Evolutionary conservation across 2,797 vertebrate genomes (phyloP), one percentile per base, ranked within the genome.

Genomic region (Zalophus californianus): DNA sequence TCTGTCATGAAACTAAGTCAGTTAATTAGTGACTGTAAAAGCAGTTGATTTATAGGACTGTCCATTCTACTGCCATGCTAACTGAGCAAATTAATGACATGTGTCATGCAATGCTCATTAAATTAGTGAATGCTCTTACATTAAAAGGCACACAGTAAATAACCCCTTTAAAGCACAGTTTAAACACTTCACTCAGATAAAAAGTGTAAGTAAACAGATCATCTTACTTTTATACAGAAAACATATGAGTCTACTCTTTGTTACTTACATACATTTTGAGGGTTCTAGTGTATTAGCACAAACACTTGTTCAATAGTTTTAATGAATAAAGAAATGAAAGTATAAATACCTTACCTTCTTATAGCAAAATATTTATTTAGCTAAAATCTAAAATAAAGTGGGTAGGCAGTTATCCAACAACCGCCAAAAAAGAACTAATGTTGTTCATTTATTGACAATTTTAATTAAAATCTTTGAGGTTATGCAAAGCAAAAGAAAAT

Each of bases 1-100:
- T 96, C 44, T 60, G 13, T n/a, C 27, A 92, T 80, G 54, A 75
- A 92, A 96, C 21, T 35, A 48, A 77, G 58, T 86, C 56, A 94
- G 27, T 78, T 73, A 72, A 50, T 58, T 56, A 93, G 73, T 66
- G 60, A 79, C 82, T 79, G 0, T 78, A 56, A 92, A 60, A 73
- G 50, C 79, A 54, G 18, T 1, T 97, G 64, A 95, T 90, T 78
- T 89, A 82, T 27, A 82, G n/a, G 23, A 80, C 54, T 48, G 75
- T 68, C 38, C 90, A 32, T 25, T 27, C 20, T 25, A 41, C 2
- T 87, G 64, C 21, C 23, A 56, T 25, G 15, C 32, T 85, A 83
- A 92, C 66, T 35, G 48, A 92, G 21, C 41, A 68, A 95, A 90
- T 90, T 75, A 87, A 70, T 48, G 32, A 78, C 27, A 93, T 8